These are phyloP conservation scores for Dryococelus australis DNA, from an alignment of 2,888 invertebrate species.

Conservation along the genomic window DNA sequence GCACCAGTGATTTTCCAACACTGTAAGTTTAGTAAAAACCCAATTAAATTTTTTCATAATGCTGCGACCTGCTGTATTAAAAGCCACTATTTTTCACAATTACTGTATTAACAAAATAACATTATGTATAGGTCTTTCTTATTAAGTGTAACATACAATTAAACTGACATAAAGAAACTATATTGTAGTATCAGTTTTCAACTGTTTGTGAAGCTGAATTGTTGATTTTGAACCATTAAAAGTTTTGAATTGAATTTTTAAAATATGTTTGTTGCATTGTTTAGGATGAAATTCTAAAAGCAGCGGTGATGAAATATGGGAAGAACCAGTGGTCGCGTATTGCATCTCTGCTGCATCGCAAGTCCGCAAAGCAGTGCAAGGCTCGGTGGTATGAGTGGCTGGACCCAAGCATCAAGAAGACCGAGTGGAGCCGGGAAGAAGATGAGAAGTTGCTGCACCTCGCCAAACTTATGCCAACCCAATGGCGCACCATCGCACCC, in stretches of 20 bases:
- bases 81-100: no score
- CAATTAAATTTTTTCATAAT: no score
- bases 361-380: conserved; percentile 99
- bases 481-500: conserved; percentile 99
- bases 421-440: conserved; percentile 99
- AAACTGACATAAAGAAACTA: no score
- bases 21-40: no score
- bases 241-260: neutral
- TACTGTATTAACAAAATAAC: neutral
- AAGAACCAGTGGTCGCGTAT: conserved; percentile 99
- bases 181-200: no score
- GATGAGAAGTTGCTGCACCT: conserved; percentile 97
- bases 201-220: no score
- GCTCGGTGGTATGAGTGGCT: conserved; percentile 99
- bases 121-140: no score
- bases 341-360: conserved; percentile 95
- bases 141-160: no score
- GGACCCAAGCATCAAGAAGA: conserved; percentile 99
- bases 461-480: conserved; percentile 99
- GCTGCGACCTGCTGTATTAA: no score
- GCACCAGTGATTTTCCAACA: no score
- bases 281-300: conserved; percentile 99
- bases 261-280: conserved; percentile 13
- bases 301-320: conserved; percentile 99
- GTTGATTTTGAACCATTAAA: no score